Percentiles rank a stretch among this genome's conserved stretches.
Evolutionary conservation across 2,888 invertebrate genomes (phyloP).

Genomic region (Phyto melanocephala): DNA sequence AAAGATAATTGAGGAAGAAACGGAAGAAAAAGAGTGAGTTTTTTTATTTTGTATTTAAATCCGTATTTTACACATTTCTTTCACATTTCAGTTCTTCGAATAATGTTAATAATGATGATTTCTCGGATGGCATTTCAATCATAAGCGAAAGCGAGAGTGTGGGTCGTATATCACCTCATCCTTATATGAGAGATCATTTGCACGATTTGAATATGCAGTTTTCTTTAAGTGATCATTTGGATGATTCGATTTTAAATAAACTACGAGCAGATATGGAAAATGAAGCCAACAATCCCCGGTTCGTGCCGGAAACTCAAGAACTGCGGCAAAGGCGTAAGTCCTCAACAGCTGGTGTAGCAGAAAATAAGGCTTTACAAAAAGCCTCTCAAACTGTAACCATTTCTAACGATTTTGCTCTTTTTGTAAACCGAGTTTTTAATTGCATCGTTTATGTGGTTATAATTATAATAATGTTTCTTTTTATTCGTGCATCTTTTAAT

Average conservation of each 20-base stretch:
- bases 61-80: not conserved
- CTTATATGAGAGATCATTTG: constrained; percentile 70
- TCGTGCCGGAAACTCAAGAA: not conserved
- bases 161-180: constrained; percentile 74
- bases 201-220: constrained; percentile 68
- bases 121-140: constrained; percentile 78
- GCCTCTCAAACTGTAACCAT: not conserved
- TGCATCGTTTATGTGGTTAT: constrained; percentile 72
- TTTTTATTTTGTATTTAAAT: not conserved
- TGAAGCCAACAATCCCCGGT: not conserved
- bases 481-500: constrained; percentile 72
- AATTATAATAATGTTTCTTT: constrained; percentile 70
- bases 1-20: constrained; percentile 30
- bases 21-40: constrained; percentile 16
- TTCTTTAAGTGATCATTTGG: constrained; percentile 20
- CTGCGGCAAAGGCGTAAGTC: constrained; percentile 44
- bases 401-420: constrained; percentile 31
- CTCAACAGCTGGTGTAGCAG: not conserved
- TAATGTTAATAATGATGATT: constrained; percentile 69
- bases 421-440: constrained; percentile 69
- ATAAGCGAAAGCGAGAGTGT: constrained; percentile 78
- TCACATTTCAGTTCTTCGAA: constrained; percentile 21
- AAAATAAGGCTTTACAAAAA: constrained; percentile 1
- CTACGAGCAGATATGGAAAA: constrained; percentile 11
- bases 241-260: constrained; percentile 20